Base-by-base conservation (phyloP, 2,113 vertebrate genomes). In the Ophiodon elongatus region DNA sequence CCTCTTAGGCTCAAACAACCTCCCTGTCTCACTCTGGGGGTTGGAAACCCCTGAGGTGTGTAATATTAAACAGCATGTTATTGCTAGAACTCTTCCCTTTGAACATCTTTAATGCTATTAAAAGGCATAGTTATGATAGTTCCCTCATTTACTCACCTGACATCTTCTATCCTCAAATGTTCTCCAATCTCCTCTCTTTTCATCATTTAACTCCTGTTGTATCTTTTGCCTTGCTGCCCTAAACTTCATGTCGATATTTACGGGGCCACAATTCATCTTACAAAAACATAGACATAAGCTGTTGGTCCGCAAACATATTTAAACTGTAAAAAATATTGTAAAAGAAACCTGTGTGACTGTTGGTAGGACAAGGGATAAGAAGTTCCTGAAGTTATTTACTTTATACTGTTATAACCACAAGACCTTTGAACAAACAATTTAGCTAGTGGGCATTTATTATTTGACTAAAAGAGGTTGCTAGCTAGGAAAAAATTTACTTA, bases 31-130 rank as follows among this genome's bases (percentile, higher is more conserved):
- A 54, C 57, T 83, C 31, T 37, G 45, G 21, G 67, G 47, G 83
- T 27, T 11, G 33, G 45, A 60, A 77, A 79, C 77, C 66, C 69
- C 65, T 47, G 60, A 63, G 70, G 77, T 84, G 77, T 85, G 66
- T 82, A 76, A 83, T 86, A 86, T 86, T 67, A 83, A 90, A 80
- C 82, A 76, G 77, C 68, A 79, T 83, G 73, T 79, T 77, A 70
- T 84, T 75, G 41, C 35, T 52, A n/a, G 7, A 80, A 50, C 64
- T 59, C 82, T 56, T 76, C 57, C 70, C 54, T 85, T 80, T 87
- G 63, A 79, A 80, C 73, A 76, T 45, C 33, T 73, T 76, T 66
- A 79, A 31, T 79, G 69, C 31, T 64, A 67, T 80, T 82, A 77
- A 83, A 80, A 73, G 60, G 10, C 27, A 8, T 31, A 60, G 43